These are phyloP conservation scores for Lepeophtheirus salmonis DNA, from an alignment of 1,140 invertebrate species.

Conservation along the genomic window DNA sequence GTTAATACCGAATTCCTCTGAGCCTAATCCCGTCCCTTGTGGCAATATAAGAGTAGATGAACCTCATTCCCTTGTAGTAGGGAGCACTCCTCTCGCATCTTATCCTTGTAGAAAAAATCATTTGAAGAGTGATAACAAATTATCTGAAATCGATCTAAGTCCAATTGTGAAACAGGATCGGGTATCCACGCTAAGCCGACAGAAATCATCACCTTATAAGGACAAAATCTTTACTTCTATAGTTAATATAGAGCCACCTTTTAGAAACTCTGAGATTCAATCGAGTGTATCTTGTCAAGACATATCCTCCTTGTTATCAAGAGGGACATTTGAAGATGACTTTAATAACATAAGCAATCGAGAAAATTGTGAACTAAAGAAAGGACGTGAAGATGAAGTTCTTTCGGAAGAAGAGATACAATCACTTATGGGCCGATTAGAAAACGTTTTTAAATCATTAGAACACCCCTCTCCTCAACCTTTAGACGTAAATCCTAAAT, in stretches of 20 bases:
- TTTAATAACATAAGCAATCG: too few relatives aligned
- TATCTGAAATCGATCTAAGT: background rate
- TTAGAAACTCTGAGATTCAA: background rate
- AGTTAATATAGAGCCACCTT: background rate
- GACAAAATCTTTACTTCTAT: background rate
- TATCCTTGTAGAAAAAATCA: background rate
- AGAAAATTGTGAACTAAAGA: too few relatives aligned
- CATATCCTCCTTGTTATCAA: background rate
- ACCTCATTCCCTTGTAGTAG: background rate
- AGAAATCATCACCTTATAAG: too few relatives aligned
- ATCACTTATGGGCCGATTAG: background rate
- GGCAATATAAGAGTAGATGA: background rate
- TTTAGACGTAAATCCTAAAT: background rate
- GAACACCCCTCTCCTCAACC: too few relatives aligned
- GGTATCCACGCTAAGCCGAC: too few relatives aligned
- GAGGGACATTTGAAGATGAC: background rate
- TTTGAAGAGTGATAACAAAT: background rate
- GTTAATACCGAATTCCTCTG: too few relatives aligned
- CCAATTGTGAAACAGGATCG: background rate
- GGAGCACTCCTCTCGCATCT: background rate
- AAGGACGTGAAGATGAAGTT: background rate
- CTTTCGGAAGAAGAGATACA: background rate
- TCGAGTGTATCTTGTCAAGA: background rate
- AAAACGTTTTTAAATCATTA: background rate
- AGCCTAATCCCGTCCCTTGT: background rate